These are phyloP conservation scores for Porphyrio hochstetteri DNA, from an alignment of 2,113 vertebrate genomes.

Conservation along the genomic window DNA sequence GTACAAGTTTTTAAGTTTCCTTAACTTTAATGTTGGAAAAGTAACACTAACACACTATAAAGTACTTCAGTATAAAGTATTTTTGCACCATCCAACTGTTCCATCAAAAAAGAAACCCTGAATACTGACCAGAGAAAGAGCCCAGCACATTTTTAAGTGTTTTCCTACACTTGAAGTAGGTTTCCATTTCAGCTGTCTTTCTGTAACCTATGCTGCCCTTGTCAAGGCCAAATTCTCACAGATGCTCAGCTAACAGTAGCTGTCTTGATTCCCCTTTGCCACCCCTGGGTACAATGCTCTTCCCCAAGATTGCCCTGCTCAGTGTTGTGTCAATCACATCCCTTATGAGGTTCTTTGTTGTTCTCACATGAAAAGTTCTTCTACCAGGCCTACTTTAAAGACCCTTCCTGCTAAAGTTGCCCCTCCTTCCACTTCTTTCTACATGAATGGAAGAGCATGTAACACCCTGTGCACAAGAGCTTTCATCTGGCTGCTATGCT, in stretches of 20 bases:
- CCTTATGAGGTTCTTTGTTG: neutral
- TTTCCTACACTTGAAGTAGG: neutral
- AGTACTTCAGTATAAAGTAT: neutral
- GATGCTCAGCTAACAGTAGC: neutral
- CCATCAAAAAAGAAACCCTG: neutral
- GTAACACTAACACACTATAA: neutral
- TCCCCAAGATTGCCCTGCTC: neutral
- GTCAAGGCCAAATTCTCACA: neutral
- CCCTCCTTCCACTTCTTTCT: neutral
- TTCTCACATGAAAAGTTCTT: neutral
- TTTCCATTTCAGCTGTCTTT: neutral
- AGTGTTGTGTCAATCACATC: neutral
- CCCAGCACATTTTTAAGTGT: neutral
- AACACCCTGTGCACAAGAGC: neutral
- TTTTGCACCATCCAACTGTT: neutral
- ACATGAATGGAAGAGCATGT: neutral
- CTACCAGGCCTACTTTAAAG: neutral
- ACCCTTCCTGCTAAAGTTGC: neutral
- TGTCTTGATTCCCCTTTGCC: neutral
- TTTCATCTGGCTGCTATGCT: neutral
- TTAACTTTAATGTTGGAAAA: neutral
- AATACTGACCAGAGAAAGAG: neutral
- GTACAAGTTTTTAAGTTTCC: neutral
- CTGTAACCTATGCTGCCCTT: neutral
- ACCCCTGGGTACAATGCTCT: neutral